Percentiles rank a stretch among this genome's conserved stretches.
phyloP scores from a whole-genome alignment of 1,140 invertebrate species.

The Scaptomyza montana region DNA sequence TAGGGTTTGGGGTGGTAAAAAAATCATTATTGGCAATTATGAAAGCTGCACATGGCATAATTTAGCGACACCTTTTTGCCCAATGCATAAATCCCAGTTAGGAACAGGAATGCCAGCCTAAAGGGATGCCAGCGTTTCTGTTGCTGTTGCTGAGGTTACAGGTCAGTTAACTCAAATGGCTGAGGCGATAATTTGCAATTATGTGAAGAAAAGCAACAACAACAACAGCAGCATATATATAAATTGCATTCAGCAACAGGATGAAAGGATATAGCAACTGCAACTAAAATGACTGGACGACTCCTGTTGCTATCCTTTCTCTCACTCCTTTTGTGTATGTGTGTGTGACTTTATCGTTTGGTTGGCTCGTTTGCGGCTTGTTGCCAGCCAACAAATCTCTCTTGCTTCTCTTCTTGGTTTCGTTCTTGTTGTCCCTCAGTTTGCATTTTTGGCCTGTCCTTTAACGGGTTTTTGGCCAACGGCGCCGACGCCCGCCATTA shows the following conservation, averaged over 20 bases:
- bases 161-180: slow-evolving; percentile 65
- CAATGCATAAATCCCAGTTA: slow-evolving; percentile 51
- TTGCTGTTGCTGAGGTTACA: slow-evolving; percentile 13
- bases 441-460: slow-evolving; percentile 49
- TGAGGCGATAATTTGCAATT: slow-evolving; percentile 77
- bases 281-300: slow-evolving; percentile 1
- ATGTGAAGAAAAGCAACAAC: slow-evolving; percentile 42
- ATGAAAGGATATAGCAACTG: too few relatives aligned
- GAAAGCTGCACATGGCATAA: slow-evolving; percentile 75
- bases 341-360: slow-evolving; percentile 46
- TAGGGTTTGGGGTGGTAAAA: slow-evolving; percentile 37
- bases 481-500: slow-evolving; percentile 56
- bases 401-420: slow-evolving; percentile 17
- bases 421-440: slow-evolving; percentile 18
- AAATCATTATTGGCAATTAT: slow-evolving; percentile 73
- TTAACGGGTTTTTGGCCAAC: slow-evolving; percentile 66
- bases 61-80: slow-evolving; percentile 67
- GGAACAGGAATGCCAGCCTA: background rate
- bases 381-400: slow-evolving; percentile 72
- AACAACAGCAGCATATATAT: slow-evolving; percentile 44
- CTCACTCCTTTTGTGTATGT: too few relatives aligned
- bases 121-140: slow-evolving; percentile 4
- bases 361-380: slow-evolving; percentile 69
- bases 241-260: slow-evolving; percentile 49
- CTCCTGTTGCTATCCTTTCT: background rate